Conservation (phyloP, 2,888 invertebrate species). For the Syrista parreyssii region DNA sequence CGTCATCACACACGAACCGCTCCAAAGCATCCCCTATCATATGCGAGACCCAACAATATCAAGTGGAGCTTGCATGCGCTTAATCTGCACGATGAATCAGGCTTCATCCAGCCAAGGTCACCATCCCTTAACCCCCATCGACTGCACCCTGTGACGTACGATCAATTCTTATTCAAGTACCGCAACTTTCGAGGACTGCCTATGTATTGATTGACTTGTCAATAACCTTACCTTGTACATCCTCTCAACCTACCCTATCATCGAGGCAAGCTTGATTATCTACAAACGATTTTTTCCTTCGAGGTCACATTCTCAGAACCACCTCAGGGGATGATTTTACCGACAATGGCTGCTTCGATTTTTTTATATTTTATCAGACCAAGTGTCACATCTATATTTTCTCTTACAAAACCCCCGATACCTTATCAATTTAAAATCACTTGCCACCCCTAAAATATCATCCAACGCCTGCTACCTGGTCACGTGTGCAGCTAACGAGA, state of each 20-base stretch:
- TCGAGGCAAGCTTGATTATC: neutral
- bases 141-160: neutral
- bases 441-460: neutral
- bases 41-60: neutral
- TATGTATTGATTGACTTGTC: neutral
- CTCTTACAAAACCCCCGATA: neutral
- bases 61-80: slow-evolving; percentile 19
- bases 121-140: neutral
- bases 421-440: neutral
- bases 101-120: slow-evolving; percentile 13
- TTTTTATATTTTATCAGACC: neutral
- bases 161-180: neutral
- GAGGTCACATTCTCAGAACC: neutral
- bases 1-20: neutral
- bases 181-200: neutral
- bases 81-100: slow-evolving; percentile 18
- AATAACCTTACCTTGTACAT: neutral
- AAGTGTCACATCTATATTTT: neutral
- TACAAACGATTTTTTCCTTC: neutral
- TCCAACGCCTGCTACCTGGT: neutral
- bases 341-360: neutral
- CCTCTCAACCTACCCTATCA: neutral
- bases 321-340: neutral
- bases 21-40: neutral
- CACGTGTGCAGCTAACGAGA: neutral